These are phyloP conservation scores for Phalacrocorax brasilianus DNA, from an alignment of 2,113 vertebrate species.

Conservation along the genomic window DNA sequence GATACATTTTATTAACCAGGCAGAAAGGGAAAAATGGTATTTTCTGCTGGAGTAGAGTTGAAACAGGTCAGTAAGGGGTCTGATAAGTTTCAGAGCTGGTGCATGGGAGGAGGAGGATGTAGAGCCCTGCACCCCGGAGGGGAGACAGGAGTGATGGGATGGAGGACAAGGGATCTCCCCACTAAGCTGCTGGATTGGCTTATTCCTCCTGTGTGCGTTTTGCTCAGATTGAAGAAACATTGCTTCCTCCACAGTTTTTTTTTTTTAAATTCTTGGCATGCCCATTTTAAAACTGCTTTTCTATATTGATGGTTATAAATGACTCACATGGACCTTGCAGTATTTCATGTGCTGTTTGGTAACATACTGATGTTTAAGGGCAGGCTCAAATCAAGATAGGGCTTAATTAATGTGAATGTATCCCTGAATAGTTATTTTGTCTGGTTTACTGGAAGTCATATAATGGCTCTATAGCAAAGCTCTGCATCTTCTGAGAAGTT, in stretches of 20 bases:
- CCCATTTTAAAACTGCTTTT: not conserved
- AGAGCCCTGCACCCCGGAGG: not conserved
- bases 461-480: not conserved
- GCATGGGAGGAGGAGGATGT: not conserved
- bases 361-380: not conserved
- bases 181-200: not conserved
- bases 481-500: not conserved
- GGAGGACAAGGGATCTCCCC: not conserved
- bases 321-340: not conserved
- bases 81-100: not conserved
- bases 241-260: not conserved
- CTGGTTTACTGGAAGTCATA: not conserved
- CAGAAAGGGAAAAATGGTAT: not conserved
- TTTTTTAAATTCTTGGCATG: not conserved
- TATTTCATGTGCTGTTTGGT: not conserved
- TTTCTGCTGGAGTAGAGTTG: not conserved
- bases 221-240: not conserved
- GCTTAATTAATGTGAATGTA: not conserved
- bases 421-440: not conserved
- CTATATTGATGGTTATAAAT: not conserved
- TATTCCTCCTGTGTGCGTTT: not conserved
- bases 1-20: not conserved
- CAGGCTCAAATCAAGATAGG: not conserved
- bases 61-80: not conserved
- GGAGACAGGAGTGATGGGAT: not conserved